Conservation (phyloP, 1,140 invertebrate genomes). For the Drosophila bipectinata region DNA sequence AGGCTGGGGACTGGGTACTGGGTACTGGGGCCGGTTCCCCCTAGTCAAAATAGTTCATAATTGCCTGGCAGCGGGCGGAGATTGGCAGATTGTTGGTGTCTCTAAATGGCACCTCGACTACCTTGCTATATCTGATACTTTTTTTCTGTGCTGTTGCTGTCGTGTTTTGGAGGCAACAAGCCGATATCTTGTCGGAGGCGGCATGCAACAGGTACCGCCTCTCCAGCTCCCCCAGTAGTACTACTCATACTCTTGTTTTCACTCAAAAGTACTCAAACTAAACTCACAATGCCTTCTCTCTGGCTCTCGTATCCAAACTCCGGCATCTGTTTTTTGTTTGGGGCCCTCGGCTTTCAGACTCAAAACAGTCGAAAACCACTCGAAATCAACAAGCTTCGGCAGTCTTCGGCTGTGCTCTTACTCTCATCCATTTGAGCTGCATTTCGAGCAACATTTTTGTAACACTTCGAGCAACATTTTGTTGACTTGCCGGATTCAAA, state of each 20-base stretch:
- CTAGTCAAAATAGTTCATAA: conserved; percentile 74
- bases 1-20: neutral
- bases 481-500: neutral
- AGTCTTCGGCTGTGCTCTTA: neutral
- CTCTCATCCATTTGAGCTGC: neutral
- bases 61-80: conserved; percentile 55
- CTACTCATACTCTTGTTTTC: conserved; percentile 9
- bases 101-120: conserved; percentile 69
- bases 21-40: conserved; percentile 36
- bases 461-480: neutral
- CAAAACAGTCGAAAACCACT: conserved; percentile 51
- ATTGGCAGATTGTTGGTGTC: conserved; percentile 36
- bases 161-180: conserved; percentile 47
- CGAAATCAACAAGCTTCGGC: neutral
- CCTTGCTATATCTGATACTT: conserved; percentile 49
- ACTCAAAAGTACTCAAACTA: conserved; percentile 26
- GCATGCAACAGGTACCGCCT: conserved; percentile 49
- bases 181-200: conserved; percentile 54
- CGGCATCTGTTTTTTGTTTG: conserved; percentile 33
- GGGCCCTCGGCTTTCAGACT: conserved; percentile 67
- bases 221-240: neutral
- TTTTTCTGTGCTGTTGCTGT: conserved; percentile 28
- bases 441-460: neutral
- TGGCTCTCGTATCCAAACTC: conserved; percentile 35
- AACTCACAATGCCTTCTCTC: conserved; percentile 16